Evolutionary conservation across 1,140 invertebrate genomes (phyloP), one percentile per base, ranked within the genome.

Genomic region (Melitaea cinxia): DNA sequence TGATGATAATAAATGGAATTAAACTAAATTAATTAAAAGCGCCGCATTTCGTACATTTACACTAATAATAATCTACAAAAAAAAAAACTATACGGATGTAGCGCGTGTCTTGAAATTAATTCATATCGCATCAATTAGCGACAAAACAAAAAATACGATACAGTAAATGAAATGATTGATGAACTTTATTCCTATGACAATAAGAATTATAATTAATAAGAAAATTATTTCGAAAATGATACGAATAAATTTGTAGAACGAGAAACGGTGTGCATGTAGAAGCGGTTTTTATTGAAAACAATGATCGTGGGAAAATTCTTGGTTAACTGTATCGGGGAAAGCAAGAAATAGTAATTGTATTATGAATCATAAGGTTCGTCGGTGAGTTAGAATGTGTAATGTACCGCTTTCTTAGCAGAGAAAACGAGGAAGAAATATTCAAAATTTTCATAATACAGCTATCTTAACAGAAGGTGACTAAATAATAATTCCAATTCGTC

Each of bases 251-350:
- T 70, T 69, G 70, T 63, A 42, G 17, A 56, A 33, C 19, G 73
- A 70, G 68, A 73, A 75, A 70, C 66, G 65, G 70, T 68, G 66
- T 68, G 68, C 65, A 59, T 65, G 54, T 69, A 67, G 52, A 67
- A 71, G 65, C 61, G 61, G 68, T 78, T 80, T 78, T 78, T 78
- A 80, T 72, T 75, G 65, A 64, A 78, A 75, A 85, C 77, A 84
- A 88, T 84, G 76, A 77, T 72, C 85, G 83, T 88, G 85, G 85
- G 85, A 88, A 88, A 76, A 82, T 64, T 77, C 65, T 65, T 57
- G 59, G 28, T 9, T 82, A 84, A 88, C 77, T 82, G 80, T 88
- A 83, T 66, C 50, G 64, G 63, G 72, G 81, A 80, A 81, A 82
- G 80, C 74, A 78, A 77, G 70, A 78, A 77, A 70, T 75, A 58